These are phyloP conservation scores for Phrynocephalus guinanensis DNA, from an alignment of 2,797 vertebrate species.

Conservation along the genomic window DNA sequence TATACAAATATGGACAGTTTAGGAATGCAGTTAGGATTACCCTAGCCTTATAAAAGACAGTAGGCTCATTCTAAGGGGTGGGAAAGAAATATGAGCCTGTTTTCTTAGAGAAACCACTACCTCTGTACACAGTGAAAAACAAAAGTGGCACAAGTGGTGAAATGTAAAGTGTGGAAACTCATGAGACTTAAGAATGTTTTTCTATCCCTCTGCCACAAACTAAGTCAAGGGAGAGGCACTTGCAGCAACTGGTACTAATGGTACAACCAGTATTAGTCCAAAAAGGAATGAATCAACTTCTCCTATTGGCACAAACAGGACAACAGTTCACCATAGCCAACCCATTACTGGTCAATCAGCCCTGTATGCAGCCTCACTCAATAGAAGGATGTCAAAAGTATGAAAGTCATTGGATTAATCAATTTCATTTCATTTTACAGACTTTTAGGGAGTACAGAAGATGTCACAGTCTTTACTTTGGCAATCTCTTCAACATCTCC, in stretches of 20 bases:
- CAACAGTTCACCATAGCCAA: not conserved
- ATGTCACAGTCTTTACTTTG: no score
- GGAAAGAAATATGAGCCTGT: not conserved
- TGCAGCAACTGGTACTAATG: not conserved
- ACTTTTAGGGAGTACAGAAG: no score
- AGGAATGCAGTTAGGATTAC: not conserved
- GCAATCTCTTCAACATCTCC: no score
- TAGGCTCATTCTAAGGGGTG: not conserved
- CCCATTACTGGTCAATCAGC: not conserved
- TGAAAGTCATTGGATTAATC: not conserved
- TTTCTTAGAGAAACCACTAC: not conserved
- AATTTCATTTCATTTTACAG: no score
- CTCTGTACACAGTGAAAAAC: not conserved
- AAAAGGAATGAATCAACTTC: not conserved
- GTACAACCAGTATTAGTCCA: not conserved
- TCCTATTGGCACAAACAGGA: not conserved
- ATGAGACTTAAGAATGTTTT: no score
- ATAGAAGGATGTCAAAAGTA: not conserved
- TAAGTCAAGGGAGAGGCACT: not conserved
- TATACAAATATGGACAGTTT: not conserved
- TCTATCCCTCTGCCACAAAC: not conserved
- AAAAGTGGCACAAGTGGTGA: not conserved
- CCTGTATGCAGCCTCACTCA: not conserved
- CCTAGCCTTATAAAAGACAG: not conserved
- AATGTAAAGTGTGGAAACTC: no score